A percentile compares a stretch with the other conserved stretches of the same genome.
Evolutionary conservation across 2,113 vertebrate species (phyloP).

Genomic region (Ptychochromis oligacanthus): DNA sequence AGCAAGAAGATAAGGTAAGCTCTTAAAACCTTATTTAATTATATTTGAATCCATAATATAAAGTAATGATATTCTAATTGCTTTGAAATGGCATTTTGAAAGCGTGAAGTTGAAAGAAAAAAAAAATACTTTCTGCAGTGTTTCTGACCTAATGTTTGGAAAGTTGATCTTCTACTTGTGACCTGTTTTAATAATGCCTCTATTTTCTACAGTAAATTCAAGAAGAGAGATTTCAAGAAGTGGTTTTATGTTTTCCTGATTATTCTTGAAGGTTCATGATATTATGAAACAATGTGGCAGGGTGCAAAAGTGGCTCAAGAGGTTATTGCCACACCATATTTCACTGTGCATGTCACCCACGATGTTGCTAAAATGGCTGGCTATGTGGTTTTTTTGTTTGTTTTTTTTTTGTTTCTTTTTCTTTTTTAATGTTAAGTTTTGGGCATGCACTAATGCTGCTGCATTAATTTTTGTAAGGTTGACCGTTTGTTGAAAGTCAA

Average conservation of each 20-base stretch:
- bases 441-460: background rate
- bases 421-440: background rate
- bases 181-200: background rate
- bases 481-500: background rate
- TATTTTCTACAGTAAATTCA: background rate
- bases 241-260: background rate
- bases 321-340: conserved; percentile 35
- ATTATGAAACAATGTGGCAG: conserved; percentile 41
- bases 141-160: background rate
- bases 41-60: background rate
- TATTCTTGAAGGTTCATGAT: background rate
- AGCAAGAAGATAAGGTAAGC: conserved; percentile 48
- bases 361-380: background rate
- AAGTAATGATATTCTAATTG: background rate
- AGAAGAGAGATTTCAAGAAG: background rate
- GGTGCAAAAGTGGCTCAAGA: conserved; percentile 9
- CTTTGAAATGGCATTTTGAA: background rate
- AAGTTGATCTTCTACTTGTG: background rate
- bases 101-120: background rate
- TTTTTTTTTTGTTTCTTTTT: too few relatives aligned
- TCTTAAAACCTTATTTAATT: background rate
- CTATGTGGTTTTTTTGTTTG: too few relatives aligned
- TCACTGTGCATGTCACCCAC: background rate
- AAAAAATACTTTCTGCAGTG: background rate
- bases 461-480: background rate